Evolutionary conservation across 2,797 vertebrate genomes (phyloP).

Genomic region (Melanotaenia maccullochi): DNA sequence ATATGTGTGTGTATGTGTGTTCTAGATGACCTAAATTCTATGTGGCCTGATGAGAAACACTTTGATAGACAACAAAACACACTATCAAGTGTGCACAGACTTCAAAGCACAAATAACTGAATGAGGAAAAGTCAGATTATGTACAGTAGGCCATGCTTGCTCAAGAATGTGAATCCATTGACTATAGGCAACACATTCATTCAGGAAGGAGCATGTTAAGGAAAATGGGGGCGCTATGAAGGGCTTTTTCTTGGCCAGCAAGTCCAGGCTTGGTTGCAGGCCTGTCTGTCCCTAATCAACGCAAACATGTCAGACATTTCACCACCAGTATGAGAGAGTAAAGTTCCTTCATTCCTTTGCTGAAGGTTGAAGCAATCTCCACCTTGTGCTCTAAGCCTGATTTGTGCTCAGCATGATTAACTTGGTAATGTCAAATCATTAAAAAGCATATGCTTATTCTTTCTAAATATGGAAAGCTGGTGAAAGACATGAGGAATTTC

Average conservation of each 20-base stretch:
- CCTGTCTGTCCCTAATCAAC: conserved; percentile 77
- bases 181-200: conserved; percentile 51
- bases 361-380: conserved; percentile 48
- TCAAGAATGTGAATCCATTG: conserved; percentile 19
- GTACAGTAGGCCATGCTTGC: conserved; percentile 6
- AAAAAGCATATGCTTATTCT: conserved; percentile 43
- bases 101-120: conserved; percentile 1
- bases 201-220: conserved; percentile 59
- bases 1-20: too few relatives aligned
- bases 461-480: conserved; percentile 51
- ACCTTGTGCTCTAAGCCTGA: conserved; percentile 39
- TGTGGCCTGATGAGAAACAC: too few relatives aligned
- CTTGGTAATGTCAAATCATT: conserved; percentile 61
- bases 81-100: neutral
- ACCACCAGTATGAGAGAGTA: conserved; percentile 65
- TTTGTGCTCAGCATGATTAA: conserved; percentile 42
- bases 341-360: conserved; percentile 56
- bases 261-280: conserved; percentile 80
- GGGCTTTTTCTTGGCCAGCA: conserved; percentile 81
- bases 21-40: too few relatives aligned
- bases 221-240: conserved; percentile 71
- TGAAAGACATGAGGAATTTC: conserved; percentile 49
- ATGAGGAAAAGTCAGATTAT: conserved; percentile 3
- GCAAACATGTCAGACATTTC: conserved; percentile 83
- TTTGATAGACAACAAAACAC: neutral